Evolutionary conservation across 1,140 invertebrate species (phyloP), one percentile per base, ranked within the genome.

Genomic region (Drosophila persimilis): DNA sequence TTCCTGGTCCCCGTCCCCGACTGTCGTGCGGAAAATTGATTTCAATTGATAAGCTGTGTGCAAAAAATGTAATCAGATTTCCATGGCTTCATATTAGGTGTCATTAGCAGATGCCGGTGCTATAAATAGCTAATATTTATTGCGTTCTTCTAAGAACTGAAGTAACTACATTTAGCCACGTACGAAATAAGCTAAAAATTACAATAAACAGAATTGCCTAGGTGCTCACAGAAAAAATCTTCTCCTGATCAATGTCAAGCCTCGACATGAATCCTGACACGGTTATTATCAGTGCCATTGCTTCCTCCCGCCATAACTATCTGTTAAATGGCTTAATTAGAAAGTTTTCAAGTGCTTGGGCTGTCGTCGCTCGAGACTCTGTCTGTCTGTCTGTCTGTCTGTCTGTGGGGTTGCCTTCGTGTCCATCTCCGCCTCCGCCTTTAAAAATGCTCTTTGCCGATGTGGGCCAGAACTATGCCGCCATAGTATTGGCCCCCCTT

Each of bases 321-420:
- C 60, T 64, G 47, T 20, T n/a, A 60, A 76, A 77, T 81, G 77
- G 53, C 69, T 86, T 75, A 86, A 86, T 85, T 88, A 88, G 74
- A 78, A 88, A 85, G 77, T 86, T 86, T 64, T 65, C 69, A 77
- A 81, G 81, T 80, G 58, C 48, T 61, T 59, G 31, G 31, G 54
- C 66, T 74, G 55, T 74, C 71, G 61, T 66, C 71, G 46, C 44
- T 29, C 24, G n/a, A 29, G 35, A 53, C 65, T 58, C 54, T 26
- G 5, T 64, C 51, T n/a, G 20, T 9, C 39, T 26, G 5, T 64
- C 51, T n/a, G 20, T 9, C 39, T 22, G 31, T 47, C 41, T 39
- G 9, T 66, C 61, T 43, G 6, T 43, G 43, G 41, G 57, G 26
- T 44, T 65, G 46, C 22, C 51, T 56, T 29, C 0, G 24, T 26